Evolutionary conservation across 2,888 invertebrate species (phyloP), one percentile per base, ranked within the genome.

Genomic region (Drosophila demipolita): DNA sequence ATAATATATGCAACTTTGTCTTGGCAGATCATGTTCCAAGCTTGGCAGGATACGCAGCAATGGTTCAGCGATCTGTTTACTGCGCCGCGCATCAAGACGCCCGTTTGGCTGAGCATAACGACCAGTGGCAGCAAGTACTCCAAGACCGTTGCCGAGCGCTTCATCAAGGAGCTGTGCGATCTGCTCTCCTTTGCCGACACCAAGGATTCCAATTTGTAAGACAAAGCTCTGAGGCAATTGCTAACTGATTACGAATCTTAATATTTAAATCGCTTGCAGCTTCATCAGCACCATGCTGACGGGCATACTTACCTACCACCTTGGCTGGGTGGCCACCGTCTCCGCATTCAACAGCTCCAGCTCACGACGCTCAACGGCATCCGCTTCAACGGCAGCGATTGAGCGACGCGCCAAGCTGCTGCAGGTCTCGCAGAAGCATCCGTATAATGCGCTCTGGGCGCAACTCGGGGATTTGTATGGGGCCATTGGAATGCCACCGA

Each of bases 171-270:
- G 66, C 92, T 97, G 75, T 96, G 96, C 87, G 94, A 95, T 53
- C 94, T 97, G 32, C 93, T 97, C 17, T 94, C 96, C 48, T 94
- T 94, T 53, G 95, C 96, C 40, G 98, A 98, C 91, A 97, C 96
- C 35, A 98, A 98, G 93, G 95, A 95, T 80, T 97, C 97, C 11
- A 97, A 98, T 93, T 98, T 98, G 98, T 98, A 94, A 96, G 97
- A 26, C 1, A 0, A 3, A 9, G 12, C 2, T 53, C 2, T 53
- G 20, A 26, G 2, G 15, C 23, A 0, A 1, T 20, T 9, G 20
- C 17, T 60, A 23, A 1, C 20, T n/a, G 9, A 3, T 5, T 59
- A n/a, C 54, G 59, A 73, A 71, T 59, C 66, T 58, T 12, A 15
- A 15, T 54, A 88, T 86, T 82, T 95, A 20, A 36, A 1, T 33